Base-by-base conservation (phyloP, 1,140 invertebrate genomes). In the Leptinotarsa defecta region DNA sequence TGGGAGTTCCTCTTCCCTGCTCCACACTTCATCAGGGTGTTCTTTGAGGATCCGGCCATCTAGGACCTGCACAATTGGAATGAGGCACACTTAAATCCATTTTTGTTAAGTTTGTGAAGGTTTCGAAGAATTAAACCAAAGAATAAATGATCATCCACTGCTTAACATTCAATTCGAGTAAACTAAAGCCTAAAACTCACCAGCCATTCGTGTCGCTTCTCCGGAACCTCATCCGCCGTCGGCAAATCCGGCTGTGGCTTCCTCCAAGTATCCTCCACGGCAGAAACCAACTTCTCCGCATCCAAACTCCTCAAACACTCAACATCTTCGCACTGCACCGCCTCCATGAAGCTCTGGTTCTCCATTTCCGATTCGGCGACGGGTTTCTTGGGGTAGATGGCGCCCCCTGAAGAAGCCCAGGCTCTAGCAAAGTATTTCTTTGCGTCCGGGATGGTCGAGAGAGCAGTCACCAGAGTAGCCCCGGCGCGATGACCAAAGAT, bases 401-500 rank as follows among this genome's bases (percentile, higher is more conserved):
- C 90, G 8, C 92, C 91, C 0, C 92, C 89, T 2, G 92, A 94
- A 0, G 92, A 91, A 1, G 93, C 89, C 93, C 93, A 95, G 1
- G 90, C 92, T 63, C 90, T 85, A 0, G 89, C 87, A 75, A 94
- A 94, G 0, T 93, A 84, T 64, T 87, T 88, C 27, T 91, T 88
- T 1, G 90, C 86, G 65, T 89, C 87, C 27, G 85, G 84, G 0
- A 89, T 87, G 4, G 88, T 87, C 2, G 91, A 85, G 13, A 96
- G 84, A 0, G 92, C 91, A 0, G 92, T 91, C 0, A 93, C 92
- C 1, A 96, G 83, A 1, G 93, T 95, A 6, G 93, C 94, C 11
- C 85, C 94, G 0, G 93, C 92, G 22, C 92, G 87, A 82, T 95
- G 93, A 2, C 94, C 94, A 78, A 95, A 88, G n/a, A 96, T 79